Conservation (phyloP, 2,113 vertebrate genomes). For the Hepsetus odoe region DNA sequence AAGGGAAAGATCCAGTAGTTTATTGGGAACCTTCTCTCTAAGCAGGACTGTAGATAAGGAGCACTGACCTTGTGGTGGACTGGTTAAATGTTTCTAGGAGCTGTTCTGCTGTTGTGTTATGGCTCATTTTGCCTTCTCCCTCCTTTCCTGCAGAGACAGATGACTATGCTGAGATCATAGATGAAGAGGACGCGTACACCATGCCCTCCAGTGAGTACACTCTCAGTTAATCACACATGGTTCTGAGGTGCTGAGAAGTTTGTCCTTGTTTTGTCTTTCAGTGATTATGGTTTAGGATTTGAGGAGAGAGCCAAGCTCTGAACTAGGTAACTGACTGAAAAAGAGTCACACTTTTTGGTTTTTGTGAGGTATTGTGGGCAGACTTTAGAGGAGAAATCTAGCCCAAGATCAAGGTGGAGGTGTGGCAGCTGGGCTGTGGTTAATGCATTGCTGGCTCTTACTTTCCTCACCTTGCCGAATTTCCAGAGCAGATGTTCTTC, state of each 20-base stretch:
- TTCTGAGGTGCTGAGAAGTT: conserved; percentile 1
- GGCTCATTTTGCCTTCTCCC: conserved; percentile 16
- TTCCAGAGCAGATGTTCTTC: conserved; percentile 32
- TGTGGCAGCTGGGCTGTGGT: not conserved
- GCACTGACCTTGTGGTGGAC: too few species aligned
- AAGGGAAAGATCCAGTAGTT: conserved; percentile 51
- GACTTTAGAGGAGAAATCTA: not conserved
- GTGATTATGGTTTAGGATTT: not conserved
- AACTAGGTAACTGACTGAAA: not conserved
- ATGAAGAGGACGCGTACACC: conserved; percentile 97
- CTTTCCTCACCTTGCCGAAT: conserved; percentile 6
- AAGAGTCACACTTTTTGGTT: not conserved
- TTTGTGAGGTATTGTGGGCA: not conserved
- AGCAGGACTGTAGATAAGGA: not conserved
- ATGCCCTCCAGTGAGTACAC: conserved; percentile 96
- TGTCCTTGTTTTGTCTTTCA: not conserved
- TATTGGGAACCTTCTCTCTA: not conserved
- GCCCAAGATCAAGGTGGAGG: not conserved
- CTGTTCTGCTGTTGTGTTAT: not conserved
- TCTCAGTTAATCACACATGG: not conserved
- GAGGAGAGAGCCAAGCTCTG: not conserved
- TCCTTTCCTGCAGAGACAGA: conserved; percentile 87
- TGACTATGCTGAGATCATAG: conserved; percentile 98
- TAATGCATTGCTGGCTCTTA: not conserved
- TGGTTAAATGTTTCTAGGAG: not conserved